A percentile compares a stretch with the other conserved stretches of the same genome.
Evolutionary conservation across 2,888 invertebrate species (phyloP).

Genomic region (Chrysolina oricalcia): DNA sequence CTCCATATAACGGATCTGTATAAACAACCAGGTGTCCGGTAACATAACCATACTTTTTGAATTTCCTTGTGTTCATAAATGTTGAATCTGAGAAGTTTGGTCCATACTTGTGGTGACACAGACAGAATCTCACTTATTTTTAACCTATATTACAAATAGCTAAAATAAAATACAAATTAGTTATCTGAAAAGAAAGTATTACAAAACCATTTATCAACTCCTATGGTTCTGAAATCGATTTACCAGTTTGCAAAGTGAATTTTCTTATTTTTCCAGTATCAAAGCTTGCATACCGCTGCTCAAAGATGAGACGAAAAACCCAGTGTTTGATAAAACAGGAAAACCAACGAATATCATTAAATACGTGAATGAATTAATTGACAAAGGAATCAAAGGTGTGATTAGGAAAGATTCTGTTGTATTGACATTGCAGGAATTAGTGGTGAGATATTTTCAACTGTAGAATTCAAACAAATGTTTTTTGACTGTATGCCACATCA

Average conservation of each 20-base stretch:
- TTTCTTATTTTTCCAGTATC: conserved; percentile 73
- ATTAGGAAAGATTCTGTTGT: conserved; percentile 87
- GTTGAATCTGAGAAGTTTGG: too few species aligned
- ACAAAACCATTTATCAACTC: too few species aligned
- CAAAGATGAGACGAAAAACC: conserved; percentile 79
- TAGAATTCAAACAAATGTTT: too few species aligned
- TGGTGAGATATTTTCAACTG: conserved; percentile 75
- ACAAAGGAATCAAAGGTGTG: conserved; percentile 83
- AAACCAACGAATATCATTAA: conserved; percentile 80
- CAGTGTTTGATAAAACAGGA: conserved; percentile 77
- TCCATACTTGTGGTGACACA: too few species aligned
- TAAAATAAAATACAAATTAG: too few species aligned
- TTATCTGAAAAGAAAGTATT: too few species aligned
- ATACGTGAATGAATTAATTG: conserved; percentile 86
- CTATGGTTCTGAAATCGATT: too few species aligned
- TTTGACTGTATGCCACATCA: too few species aligned
- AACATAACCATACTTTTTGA: neutral
- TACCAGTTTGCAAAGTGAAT: neutral
- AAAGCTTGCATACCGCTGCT: conserved; percentile 79
- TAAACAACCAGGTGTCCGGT: neutral
- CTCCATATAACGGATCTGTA: neutral
- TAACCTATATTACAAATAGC: too few species aligned
- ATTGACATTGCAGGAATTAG: conserved; percentile 82
- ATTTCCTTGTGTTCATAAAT: too few species aligned
- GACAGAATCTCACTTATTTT: too few species aligned